phyloP scores from a whole-genome alignment of 2,797 vertebrate species.

The Myiotriccus ornatus region DNA sequence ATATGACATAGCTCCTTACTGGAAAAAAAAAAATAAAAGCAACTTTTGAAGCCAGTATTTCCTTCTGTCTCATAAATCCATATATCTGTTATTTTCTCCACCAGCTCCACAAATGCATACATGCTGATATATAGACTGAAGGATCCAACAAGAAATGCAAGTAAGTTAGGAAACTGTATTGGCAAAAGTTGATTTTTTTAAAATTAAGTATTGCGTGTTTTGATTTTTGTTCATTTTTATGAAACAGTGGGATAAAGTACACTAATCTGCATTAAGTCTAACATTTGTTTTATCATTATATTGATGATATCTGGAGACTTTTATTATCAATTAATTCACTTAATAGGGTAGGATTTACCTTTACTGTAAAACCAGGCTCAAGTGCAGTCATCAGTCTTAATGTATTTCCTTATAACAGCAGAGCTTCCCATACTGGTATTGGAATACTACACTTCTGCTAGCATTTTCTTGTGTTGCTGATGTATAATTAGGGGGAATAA shows the following conservation, averaged over 20 bases:
- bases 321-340: not conserved
- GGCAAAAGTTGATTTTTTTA: not conserved
- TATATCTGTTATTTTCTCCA: not conserved
- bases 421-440: not conserved
- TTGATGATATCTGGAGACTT: not conserved
- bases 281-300: not conserved
- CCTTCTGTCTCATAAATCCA: not conserved
- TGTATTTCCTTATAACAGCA: not conserved
- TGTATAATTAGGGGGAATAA: not conserved
- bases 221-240: not conserved
- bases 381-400: not conserved
- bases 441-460: not conserved
- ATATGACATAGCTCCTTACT: not conserved
- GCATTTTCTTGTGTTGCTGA: not conserved
- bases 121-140: conserved; percentile 99
- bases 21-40: not conserved
- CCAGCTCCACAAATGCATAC: conserved; percentile 97
- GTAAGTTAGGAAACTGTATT: conserved; percentile 78
- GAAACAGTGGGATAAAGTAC: not conserved
- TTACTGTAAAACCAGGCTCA: not conserved
- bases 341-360: not conserved
- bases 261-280: not conserved
- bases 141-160: conserved; percentile 93
- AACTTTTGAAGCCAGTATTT: not conserved
- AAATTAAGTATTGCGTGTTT: not conserved